phyloP scores from a whole-genome alignment of 2,113 vertebrate genomes.

The Ceuthmochares aereus region DNA sequence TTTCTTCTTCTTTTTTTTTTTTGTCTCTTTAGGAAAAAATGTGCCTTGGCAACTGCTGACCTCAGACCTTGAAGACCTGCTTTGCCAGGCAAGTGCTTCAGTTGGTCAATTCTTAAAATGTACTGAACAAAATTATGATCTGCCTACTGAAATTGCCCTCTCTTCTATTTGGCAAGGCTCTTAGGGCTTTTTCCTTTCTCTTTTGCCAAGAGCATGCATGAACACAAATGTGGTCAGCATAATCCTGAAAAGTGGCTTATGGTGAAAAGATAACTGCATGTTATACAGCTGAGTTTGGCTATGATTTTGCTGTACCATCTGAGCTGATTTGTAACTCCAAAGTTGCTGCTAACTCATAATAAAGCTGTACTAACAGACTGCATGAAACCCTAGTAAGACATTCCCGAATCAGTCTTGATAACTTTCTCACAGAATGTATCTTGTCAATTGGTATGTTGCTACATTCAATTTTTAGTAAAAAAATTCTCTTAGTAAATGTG shows the following conservation, averaged over 20 bases:
- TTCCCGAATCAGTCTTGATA: background rate
- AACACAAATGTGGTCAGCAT: background rate
- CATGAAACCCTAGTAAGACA: background rate
- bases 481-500: background rate
- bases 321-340: background rate
- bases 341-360: background rate
- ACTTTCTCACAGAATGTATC: background rate
- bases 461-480: background rate
- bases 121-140: background rate
- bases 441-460: background rate
- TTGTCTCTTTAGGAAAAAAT: background rate
- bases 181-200: background rate
- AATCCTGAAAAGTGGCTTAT: background rate
- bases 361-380: background rate
- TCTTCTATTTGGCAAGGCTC: background rate
- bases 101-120: background rate
- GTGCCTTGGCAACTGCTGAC: background rate
- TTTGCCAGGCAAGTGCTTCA: background rate
- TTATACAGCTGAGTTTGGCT: background rate
- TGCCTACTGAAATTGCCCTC: background rate
- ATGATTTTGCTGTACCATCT: background rate
- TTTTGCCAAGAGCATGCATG: background rate
- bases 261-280: background rate
- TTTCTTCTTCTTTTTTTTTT: background rate
- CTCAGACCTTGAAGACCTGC: background rate